phyloP scores from a whole-genome alignment of 64 coral and sea anemone genomes.

The Montipora capricornis region DNA sequence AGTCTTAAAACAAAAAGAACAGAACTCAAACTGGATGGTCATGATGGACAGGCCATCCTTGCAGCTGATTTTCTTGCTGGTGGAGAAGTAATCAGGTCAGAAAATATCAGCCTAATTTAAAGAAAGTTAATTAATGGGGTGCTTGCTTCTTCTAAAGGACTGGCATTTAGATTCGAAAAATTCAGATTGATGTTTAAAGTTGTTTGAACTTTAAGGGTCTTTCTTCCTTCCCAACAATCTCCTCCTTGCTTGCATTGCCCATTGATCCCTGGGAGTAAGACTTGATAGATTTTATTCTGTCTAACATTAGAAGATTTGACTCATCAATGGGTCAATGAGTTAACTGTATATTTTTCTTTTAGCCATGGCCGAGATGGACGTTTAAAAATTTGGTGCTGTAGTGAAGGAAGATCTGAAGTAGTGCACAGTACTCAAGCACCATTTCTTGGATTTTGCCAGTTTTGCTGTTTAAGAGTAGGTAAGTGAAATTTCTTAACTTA shows the following conservation, averaged over 20 bases:
- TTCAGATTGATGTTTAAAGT: too few species aligned
- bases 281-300: too few species aligned
- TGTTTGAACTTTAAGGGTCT: too few species aligned
- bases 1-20: constrained; percentile 74
- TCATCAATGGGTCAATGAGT: too few species aligned
- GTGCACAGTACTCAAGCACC: neutral
- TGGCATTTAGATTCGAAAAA: too few species aligned
- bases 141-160: neutral
- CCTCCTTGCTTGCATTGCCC: too few species aligned
- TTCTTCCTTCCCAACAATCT: too few species aligned
- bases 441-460: constrained; percentile 82
- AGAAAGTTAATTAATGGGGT: neutral
- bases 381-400: constrained; percentile 50
- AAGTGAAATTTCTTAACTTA: neutral
- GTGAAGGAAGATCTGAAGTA: constrained; percentile 23
- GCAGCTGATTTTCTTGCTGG: constrained; percentile 35
- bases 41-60: constrained; percentile 63
- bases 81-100: constrained; percentile 17
- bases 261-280: too few species aligned
- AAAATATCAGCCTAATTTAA: too few species aligned
- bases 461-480: constrained; percentile 57
- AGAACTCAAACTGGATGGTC: constrained; percentile 44
- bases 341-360: neutral
- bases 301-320: too few species aligned
- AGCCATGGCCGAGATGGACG: constrained; percentile 83